phyloP scores from a whole-genome alignment of 2,888 invertebrate species.

The Plagodis pulveraria region DNA sequence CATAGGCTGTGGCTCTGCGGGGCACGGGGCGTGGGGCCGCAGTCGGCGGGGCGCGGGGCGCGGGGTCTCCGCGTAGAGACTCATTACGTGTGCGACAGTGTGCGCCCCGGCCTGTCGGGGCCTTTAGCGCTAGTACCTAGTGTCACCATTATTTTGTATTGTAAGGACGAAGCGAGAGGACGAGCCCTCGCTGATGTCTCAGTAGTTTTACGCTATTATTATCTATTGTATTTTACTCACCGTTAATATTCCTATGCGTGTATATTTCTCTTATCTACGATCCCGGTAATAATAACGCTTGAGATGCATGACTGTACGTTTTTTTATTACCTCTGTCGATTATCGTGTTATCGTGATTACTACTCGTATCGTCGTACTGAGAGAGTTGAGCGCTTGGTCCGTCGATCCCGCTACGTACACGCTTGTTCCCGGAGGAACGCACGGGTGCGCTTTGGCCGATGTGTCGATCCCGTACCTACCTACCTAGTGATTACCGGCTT shows the following conservation, averaged over 20 bases:
- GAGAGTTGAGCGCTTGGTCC: slow-evolving; percentile 82
- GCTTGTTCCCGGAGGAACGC: slow-evolving; percentile 80
- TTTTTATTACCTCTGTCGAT: slow-evolving; percentile 85
- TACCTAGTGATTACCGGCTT: slow-evolving; percentile 75
- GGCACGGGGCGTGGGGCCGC: slow-evolving; percentile 44
- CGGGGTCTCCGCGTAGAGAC: slow-evolving; percentile 83
- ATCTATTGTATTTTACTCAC: slow-evolving; percentile 80
- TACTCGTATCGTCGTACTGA: slow-evolving; percentile 73
- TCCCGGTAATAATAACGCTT: slow-evolving; percentile 96
- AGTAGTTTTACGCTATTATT: slow-evolving; percentile 79
- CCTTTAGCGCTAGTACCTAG: slow-evolving; percentile 82
- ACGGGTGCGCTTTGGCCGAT: slow-evolving; percentile 82
- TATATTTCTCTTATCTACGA: slow-evolving; percentile 85
- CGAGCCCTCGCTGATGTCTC: slow-evolving; percentile 78
- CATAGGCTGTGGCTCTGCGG: slow-evolving; percentile 71
- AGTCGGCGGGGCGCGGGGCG: slow-evolving; percentile 77
- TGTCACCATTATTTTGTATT: slow-evolving; percentile 80
- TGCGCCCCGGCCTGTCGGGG: slow-evolving; percentile 80
- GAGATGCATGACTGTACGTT: slow-evolving; percentile 94
- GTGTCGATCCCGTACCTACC: slow-evolving; percentile 69
- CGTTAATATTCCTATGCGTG: slow-evolving; percentile 82
- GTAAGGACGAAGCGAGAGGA: slow-evolving; percentile 81
- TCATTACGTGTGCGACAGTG: slow-evolving; percentile 75
- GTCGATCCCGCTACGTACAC: slow-evolving; percentile 84
- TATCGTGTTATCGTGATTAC: slow-evolving; percentile 70